Base-by-base conservation (phyloP, 2,797 vertebrate species). In the Rhincodon typus region DNA sequence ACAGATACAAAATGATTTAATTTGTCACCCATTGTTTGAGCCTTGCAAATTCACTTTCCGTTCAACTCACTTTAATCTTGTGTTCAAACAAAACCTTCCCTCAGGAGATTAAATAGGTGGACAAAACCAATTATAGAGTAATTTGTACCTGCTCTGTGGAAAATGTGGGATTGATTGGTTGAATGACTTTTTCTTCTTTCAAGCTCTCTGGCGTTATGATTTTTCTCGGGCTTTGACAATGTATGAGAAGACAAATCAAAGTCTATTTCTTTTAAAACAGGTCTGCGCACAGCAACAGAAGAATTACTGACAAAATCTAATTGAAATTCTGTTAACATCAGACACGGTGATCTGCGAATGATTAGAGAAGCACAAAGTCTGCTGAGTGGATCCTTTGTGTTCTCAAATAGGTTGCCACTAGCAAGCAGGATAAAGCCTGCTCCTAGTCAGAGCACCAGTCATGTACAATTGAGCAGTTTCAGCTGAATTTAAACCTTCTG, bases 271-370 rank as follows among this genome's bases (percentile, higher is more conserved):
- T 23, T 93, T 93, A 23, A 38, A 93, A 42, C n/a, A 8, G 66
- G 21, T 93, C 66, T 69, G 34, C 21, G 21, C 21, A 42, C 66
- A 67, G 90, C 21, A 38, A 69, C 90, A 93, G 62, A 67, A 38
- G 66, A 69, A 93, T 67, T 93, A 93, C 90, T 38, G 90, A 93
- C 88, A 67, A 67, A 93, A 21, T 69, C 62, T 93, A 67, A 93
- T 93, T 69, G 34, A 93, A 93, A 93, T 93, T 93, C 90, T 93
- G 90, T 93, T 93, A 69, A 67, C 62, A 67, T 93, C n/a, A n/a
- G 38, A 25, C 62, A 93, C 90, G n/a, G 90, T 13, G 62, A 67
- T 93, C 90, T 93, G 90, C 21, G 90, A 93, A 93, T 93, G 90
- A 93, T 93, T 93, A 38, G 90, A 69, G 90, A 69, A 93, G n/a